Evolutionary conservation across 2,888 invertebrate species (phyloP), one percentile per base, ranked within the genome.

Genomic region (Brassicogethes aeneus): DNA sequence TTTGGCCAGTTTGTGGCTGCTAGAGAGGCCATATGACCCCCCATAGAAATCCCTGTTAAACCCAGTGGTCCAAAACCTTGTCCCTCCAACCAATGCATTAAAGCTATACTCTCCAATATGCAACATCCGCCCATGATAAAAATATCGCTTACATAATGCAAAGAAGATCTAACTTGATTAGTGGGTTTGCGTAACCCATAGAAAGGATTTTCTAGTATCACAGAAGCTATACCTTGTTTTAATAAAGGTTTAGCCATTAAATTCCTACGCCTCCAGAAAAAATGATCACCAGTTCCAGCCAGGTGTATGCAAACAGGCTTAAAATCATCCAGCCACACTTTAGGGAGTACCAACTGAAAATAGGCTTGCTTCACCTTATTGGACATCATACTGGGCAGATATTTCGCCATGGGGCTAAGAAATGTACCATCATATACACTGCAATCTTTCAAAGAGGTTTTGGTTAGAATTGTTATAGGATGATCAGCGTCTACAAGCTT

Each of bases 101-200:
- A 71, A 34, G 86, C 93, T 52, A 91, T 70, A 15, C 88, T 84
- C 70, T 97, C 96, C 55, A 95, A 74, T 46, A 95, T 87, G 43
- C 96, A 72, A 59, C 94, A 90, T 31, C 91, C 95, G 39, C 96
- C 96, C 96, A 97, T 96, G 51, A 96, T 90, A 74, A 96, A 94
- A 61, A 97, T 85, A 65, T 97, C 96, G 13, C 90, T 89, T 2
- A 96, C 95, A 70, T 95, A 88, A 62, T 86, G 85, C 36, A 96
- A 76, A 54, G 85, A 84, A 1, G 94, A 94, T 15, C 92, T 82
- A 43, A 79, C 70, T 77, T 91, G 90, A 61, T 86, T 80, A 46
- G 77, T 78, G 1, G 92, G 92, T 69, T 91, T 92, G 45, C 92
- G 72, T 1, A 79, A 66, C 29, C 92, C 92, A 67, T 91, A 92